Base-by-base conservation (phyloP, 2,888 invertebrate genomes). In the Thumatha senex region DNA sequence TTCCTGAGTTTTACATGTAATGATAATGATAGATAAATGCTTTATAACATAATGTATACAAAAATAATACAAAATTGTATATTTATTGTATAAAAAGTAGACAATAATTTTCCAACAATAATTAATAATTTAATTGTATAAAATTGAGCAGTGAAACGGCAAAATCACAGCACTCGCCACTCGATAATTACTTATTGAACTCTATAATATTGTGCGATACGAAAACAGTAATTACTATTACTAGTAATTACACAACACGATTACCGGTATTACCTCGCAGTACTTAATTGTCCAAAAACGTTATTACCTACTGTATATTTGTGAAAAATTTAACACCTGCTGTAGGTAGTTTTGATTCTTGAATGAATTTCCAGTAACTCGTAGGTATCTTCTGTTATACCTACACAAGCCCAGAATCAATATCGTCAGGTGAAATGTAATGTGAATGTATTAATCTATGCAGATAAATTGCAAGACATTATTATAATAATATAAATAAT, bases 191-290 rank as follows among this genome's bases (percentile, higher is more conserved):
- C 18, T 24, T 43, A 43, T 12, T 24, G 34, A 35, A 43, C 34
- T 13, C 7, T 10, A 29, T 12, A 13, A 15, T 13, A 44, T 11
- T 24, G 13, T 7, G 11, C 35, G 13, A 10, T 13, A 29, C 24
- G 44, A 13, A 44, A 44, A 44, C 63, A 18, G 53, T 48, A 45
- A n/a, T n/a, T n/a, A n/a, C n/a, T n/a, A 30, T 30, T 30, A 5
- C 30, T 30, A 31, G 4, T 48, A 45, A 53, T 53, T 40, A 51
- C 8, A 15, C 18, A 1, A 18, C 12, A 31, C n/a, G 13, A 46
- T 41, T 51, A 34, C 33, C 11, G 30, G 29, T 9, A 41, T 48
- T 49, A 46, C 13, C 14, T 5, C 15, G 15, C 15, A 2, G 42
- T 43, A 11, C 18, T 43, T 43, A 18, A 7, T n/a, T n/a, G n/a